Conservation (phyloP, 2,888 invertebrate species). For the Vannuccia rotundouncinata region DNA sequence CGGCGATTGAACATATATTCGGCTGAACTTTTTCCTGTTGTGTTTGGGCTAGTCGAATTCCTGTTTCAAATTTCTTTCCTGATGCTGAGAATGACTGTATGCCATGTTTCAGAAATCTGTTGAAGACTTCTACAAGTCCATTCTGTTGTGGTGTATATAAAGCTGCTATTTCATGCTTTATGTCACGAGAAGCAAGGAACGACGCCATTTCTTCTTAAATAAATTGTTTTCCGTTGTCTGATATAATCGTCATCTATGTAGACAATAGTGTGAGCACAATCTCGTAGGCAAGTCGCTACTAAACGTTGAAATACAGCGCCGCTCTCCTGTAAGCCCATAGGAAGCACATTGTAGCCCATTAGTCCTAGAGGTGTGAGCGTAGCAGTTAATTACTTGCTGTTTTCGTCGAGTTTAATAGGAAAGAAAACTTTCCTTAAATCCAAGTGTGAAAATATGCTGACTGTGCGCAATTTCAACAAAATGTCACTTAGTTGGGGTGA, state of each 20-base stretch:
- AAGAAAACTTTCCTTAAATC: constrained; percentile 4
- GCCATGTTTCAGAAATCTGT: constrained; percentile 28
- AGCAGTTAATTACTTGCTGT: constrained; percentile 5
- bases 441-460: neutral
- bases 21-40: neutral
- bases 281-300: neutral
- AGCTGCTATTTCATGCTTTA: constrained; percentile 32
- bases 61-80: constrained; percentile 24
- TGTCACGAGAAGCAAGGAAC: constrained; percentile 40
- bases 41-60: neutral
- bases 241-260: constrained; percentile 40
- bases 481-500: neutral
- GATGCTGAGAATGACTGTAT: neutral
- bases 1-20: neutral
- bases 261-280: neutral
- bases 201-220: constrained; percentile 43
- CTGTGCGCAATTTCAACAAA: neutral
- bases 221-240: constrained; percentile 46
- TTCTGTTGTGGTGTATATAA: constrained; percentile 35
- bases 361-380: constrained; percentile 5
- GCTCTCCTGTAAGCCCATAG: neutral
- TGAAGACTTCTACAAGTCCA: constrained; percentile 40
- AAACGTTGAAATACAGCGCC: neutral
- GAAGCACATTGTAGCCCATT: neutral
- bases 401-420: neutral